Conservation (phyloP, 2,113 vertebrate species). For the Numida meleagris region DNA sequence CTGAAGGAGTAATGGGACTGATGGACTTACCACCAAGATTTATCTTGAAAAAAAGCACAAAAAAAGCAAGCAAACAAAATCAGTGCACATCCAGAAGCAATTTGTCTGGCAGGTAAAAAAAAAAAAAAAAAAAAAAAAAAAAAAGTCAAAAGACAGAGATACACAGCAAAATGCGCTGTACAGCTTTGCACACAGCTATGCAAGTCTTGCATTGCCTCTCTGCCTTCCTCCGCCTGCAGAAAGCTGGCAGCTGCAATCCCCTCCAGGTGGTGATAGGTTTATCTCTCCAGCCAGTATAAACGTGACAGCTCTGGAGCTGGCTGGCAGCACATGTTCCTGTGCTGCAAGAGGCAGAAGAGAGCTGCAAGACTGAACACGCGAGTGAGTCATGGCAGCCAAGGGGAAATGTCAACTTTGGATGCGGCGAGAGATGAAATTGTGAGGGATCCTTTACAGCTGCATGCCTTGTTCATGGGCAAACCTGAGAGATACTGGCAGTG, state of each 20-base stretch:
- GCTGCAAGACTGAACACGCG: slow-evolving; percentile 25
- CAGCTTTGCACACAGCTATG: not conserved
- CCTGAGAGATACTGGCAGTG: not conserved
- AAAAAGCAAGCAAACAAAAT: not conserved
- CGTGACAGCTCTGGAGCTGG: slow-evolving; percentile 12
- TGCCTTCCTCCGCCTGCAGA: slow-evolving; percentile 4
- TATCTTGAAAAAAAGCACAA: not conserved
- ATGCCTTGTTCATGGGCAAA: accelerated
- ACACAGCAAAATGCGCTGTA: not conserved
- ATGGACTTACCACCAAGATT: not conserved
- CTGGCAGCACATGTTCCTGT: not conserved
- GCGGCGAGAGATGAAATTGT: not conserved
- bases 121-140: not conserved
- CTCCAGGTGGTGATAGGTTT: slow-evolving; percentile 27
- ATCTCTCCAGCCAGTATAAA: not conserved
- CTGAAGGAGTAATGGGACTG: not conserved
- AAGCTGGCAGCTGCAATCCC: slow-evolving; percentile 37
- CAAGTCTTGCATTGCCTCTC: not conserved
- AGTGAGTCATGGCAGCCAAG: slow-evolving; percentile 1
- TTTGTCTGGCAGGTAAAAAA: not conserved
- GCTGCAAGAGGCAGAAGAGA: not conserved
- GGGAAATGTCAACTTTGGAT: slow-evolving; percentile 4
- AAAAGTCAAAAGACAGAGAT: not conserved
- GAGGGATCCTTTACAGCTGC: not conserved
- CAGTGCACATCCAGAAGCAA: not conserved